phyloP scores from a whole-genome alignment of 2,888 invertebrate genomes.

The Microplitis deprimator region DNA sequence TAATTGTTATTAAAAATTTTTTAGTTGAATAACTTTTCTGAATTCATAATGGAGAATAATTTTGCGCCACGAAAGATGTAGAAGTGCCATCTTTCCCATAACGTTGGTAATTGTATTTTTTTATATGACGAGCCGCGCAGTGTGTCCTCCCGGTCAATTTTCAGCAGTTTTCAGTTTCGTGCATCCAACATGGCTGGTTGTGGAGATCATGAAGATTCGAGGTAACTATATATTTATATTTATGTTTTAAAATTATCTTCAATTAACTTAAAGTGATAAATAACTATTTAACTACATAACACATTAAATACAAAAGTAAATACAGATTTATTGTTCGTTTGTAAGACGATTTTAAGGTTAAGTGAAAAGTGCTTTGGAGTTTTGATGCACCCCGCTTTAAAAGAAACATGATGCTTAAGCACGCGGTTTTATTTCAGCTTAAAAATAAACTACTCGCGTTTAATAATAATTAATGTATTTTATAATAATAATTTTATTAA shows the following conservation, averaged over 20 bases:
- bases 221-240: conserved; percentile 74
- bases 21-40: background rate
- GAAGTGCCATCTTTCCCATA: conserved; percentile 50
- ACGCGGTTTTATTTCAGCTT: conserved; percentile 63
- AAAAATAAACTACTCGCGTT: background rate
- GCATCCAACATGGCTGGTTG: conserved; percentile 90
- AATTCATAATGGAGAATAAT: background rate
- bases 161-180: conserved; percentile 61
- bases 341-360: conserved; percentile 37
- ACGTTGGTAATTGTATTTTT: conserved; percentile 44
- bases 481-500: background rate
- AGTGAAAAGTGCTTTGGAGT: conserved; percentile 49
- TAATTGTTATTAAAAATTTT: background rate
- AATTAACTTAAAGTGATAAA: background rate
- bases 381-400: conserved; percentile 58
- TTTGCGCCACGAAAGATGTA: background rate
- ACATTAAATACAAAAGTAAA: background rate
- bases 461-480: background rate
- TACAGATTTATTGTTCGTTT: background rate
- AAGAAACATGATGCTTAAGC: conserved; percentile 56
- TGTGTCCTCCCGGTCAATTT: conserved; percentile 52
- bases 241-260: background rate
- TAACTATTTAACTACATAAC: background rate
- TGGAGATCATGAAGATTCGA: conserved; percentile 88
- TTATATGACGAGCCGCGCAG: conserved; percentile 58